phyloP scores from a whole-genome alignment of 1,140 invertebrate species.

The Oscheius sp. region DNA sequence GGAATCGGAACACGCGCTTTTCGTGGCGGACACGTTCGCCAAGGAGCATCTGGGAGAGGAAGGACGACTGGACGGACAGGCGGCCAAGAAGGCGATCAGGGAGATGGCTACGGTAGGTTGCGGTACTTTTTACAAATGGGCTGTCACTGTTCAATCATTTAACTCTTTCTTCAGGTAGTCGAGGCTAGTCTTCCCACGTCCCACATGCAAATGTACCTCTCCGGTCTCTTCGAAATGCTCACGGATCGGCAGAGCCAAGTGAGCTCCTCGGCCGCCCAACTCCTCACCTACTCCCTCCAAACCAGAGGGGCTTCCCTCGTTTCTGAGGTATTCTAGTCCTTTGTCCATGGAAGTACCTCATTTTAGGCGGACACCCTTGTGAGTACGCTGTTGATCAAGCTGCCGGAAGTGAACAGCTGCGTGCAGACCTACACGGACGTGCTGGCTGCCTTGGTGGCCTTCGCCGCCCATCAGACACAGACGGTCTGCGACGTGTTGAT shows the following conservation, averaged over 20 bases:
- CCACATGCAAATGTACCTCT: conserved; percentile 57
- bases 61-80: conserved; percentile 49
- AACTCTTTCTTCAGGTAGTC: conserved; percentile 53
- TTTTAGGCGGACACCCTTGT: conserved; percentile 55
- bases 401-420: conserved; percentile 47
- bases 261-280: conserved; percentile 51
- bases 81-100: conserved; percentile 40
- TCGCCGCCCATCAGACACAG: conserved; percentile 52
- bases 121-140: background rate
- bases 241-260: conserved; percentile 54
- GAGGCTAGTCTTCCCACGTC: conserved; percentile 52
- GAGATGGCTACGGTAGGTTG: conserved; percentile 24
- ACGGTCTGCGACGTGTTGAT: conserved; percentile 54
- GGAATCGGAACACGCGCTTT: conserved; percentile 46
- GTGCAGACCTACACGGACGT: conserved; percentile 58
- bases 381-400: conserved; percentile 49
- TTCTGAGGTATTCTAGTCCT: conserved; percentile 44
- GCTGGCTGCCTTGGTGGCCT: conserved; percentile 51
- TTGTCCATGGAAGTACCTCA: conserved; percentile 22
- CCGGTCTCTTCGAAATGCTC: conserved; percentile 60
- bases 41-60: conserved; percentile 50
- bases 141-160: background rate
- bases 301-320: conserved; percentile 49
- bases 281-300: conserved; percentile 47
- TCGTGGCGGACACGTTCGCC: conserved; percentile 46